Evolutionary conservation across 2,797 vertebrate species (phyloP).

Genomic region (Leptoclinus maculatus): DNA sequence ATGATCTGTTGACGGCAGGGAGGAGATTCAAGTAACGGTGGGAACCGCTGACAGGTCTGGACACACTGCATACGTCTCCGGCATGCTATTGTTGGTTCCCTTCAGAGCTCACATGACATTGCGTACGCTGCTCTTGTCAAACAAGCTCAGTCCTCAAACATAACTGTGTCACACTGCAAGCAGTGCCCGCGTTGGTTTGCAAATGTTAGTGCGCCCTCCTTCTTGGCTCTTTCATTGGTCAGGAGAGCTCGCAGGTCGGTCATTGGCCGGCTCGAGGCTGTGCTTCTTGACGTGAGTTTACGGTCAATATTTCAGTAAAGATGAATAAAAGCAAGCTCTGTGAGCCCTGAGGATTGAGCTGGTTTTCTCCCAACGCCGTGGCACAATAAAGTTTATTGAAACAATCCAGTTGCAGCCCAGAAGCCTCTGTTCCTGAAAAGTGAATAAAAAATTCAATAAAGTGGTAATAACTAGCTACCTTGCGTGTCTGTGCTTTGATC

Average conservation of each 20-base stretch:
- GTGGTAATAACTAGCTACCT: background rate
- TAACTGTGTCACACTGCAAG: background rate
- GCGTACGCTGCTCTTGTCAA: background rate
- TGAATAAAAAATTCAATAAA: background rate
- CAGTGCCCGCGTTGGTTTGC: background rate
- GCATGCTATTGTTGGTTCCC: background rate
- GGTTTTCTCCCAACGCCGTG: background rate
- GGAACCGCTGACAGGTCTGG: background rate
- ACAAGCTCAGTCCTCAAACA: background rate
- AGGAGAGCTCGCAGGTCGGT: background rate
- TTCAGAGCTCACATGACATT: background rate
- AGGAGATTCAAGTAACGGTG: background rate
- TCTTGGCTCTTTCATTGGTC: conserved; percentile 5
- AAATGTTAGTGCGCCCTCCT: background rate
- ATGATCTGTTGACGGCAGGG: background rate
- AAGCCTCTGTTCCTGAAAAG: background rate
- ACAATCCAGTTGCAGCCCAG: background rate
- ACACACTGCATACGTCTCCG: background rate
- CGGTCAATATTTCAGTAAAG: background rate
- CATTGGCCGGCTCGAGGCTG: background rate
- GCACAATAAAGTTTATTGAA: background rate
- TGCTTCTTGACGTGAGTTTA: background rate
- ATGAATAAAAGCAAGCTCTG: background rate
- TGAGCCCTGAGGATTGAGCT: background rate
- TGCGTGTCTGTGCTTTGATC: background rate